These are phyloP conservation scores for Antennarius striatus DNA, from an alignment of 2,113 vertebrate genomes.

Conservation along the genomic window DNA sequence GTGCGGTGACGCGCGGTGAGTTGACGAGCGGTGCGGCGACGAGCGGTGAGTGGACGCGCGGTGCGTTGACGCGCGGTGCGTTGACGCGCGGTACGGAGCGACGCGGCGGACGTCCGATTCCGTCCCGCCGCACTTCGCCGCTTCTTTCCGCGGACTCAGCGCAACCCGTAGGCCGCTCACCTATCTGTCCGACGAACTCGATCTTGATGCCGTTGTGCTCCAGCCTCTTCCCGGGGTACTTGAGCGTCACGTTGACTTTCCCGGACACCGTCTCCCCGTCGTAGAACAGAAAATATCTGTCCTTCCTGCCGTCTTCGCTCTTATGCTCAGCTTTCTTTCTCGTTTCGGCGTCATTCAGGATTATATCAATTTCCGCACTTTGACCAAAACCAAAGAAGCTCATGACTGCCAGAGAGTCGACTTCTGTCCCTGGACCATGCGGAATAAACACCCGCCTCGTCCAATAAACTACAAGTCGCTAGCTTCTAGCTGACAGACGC, in stretches of 20 bases:
- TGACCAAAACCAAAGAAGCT: slow-evolving; percentile 96
- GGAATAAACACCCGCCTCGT: too few species aligned
- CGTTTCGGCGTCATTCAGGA: slow-evolving; percentile 90
- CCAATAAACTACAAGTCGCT: too few species aligned
- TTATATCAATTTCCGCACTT: slow-evolving; percentile 91
- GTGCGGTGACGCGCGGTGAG: too few species aligned
- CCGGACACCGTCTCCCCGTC: slow-evolving; percentile 94
- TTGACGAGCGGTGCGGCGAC: background rate
- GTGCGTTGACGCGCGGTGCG: too few species aligned
- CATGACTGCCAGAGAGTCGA: slow-evolving; percentile 74
- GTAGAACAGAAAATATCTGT: slow-evolving; percentile 92
- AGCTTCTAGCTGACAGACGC: too few species aligned
- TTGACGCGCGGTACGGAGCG: background rate
- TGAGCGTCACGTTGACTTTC: slow-evolving; percentile 88
- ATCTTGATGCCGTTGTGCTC: slow-evolving; percentile 96
- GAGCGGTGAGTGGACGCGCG: too few species aligned
- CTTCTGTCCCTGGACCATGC: too few species aligned
- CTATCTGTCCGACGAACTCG: slow-evolving; percentile 94
- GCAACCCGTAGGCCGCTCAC: slow-evolving; percentile 74
- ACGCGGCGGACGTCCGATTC: background rate
- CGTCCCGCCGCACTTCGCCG: slow-evolving; percentile 23
- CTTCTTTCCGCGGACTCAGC: background rate
- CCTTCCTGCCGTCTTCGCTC: slow-evolving; percentile 92
- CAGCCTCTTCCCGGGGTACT: slow-evolving; percentile 89
- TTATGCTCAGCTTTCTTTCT: slow-evolving; percentile 92